phyloP scores from a whole-genome alignment of 2,888 invertebrate genomes.

The Xylocampa areola region DNA sequence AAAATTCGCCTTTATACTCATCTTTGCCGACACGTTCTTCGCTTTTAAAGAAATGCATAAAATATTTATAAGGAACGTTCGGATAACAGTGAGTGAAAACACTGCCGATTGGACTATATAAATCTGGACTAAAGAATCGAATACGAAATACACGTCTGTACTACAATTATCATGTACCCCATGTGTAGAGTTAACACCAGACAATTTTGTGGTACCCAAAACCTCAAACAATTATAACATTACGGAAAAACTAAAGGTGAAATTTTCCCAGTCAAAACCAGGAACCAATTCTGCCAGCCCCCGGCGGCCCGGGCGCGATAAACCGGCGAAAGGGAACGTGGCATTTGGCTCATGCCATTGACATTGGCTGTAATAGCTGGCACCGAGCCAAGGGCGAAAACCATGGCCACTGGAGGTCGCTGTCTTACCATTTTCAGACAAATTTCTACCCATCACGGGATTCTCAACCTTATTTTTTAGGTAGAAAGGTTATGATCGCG shows the following conservation, averaged over 20 bases:
- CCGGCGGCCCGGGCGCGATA: slow-evolving; percentile 40
- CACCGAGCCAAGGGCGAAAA: slow-evolving; percentile 68
- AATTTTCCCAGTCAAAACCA: slow-evolving; percentile 19
- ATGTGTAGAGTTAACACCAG: too few relatives aligned
- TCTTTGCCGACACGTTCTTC: slow-evolving; percentile 5
- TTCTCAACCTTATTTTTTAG: slow-evolving; percentile 18
- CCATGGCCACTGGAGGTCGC: slow-evolving; percentile 70
- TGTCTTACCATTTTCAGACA: slow-evolving; percentile 50
- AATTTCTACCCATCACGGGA: slow-evolving; percentile 26
- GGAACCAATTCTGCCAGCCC: slow-evolving; percentile 17
- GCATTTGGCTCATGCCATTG: slow-evolving; percentile 78
- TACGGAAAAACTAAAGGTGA: slow-evolving; percentile 4
- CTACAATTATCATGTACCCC: too few relatives aligned
- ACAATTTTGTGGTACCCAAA: too few relatives aligned
- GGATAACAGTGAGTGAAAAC: not conserved
- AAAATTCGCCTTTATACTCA: slow-evolving; percentile 42
- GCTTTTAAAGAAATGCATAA: not conserved
- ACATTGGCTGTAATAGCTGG: slow-evolving; percentile 80
- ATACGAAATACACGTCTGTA: slow-evolving; percentile 1
- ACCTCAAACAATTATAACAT: not conserved
- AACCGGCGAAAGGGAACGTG: slow-evolving; percentile 66
- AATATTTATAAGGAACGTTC: not conserved
- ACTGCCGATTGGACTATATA: not conserved
- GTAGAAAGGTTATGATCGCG: slow-evolving; percentile 1
- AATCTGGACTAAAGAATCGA: not conserved